phyloP scores from a whole-genome alignment of 1,140 invertebrate species.

The Drosophila quadrilineata region DNA sequence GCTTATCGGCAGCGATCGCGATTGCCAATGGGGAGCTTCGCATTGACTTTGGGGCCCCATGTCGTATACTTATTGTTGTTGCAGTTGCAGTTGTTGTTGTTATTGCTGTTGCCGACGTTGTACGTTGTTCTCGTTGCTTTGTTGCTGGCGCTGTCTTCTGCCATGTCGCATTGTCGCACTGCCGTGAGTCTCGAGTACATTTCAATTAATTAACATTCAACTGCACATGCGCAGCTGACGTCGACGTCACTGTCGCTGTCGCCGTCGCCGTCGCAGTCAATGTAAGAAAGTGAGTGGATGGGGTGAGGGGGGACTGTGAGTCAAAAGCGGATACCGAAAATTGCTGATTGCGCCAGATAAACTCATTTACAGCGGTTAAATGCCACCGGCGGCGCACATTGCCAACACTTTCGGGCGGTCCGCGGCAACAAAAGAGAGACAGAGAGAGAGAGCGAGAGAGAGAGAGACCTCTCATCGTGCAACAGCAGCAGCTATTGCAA shows the following conservation, averaged over 20 bases:
- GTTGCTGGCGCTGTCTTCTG: conserved; percentile 33
- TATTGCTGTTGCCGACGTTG: too few relatives aligned
- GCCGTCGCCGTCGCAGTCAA: neutral
- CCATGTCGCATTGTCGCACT: conserved; percentile 11
- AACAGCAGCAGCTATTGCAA: conserved; percentile 9
- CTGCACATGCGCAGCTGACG: conserved; percentile 65
- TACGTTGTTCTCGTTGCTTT: too few relatives aligned
- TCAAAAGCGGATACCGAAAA: conserved; percentile 80
- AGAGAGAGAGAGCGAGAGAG: neutral
- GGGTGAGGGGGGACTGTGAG: conserved; percentile 21
- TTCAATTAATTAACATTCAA: conserved; percentile 80
- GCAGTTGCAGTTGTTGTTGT: conserved; percentile 1
- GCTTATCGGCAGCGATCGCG: conserved; percentile 74
- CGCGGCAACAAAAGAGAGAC: neutral
- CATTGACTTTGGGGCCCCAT: conserved; percentile 13
- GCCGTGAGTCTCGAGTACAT: conserved; percentile 64
- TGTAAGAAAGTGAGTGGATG: too few relatives aligned
- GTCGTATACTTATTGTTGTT: conserved; percentile 15
- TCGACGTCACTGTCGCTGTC: conserved; percentile 10
- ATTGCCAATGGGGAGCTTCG: conserved; percentile 60
- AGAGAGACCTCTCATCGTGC: neutral
- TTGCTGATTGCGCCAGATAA: conserved; percentile 80
- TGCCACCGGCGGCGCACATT: conserved; percentile 74
- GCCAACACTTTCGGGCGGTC: conserved; percentile 75
- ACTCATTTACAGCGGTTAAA: conserved; percentile 80